Conservation (phyloP, 2,888 invertebrate species). For the Phengaris alcon region DNA sequence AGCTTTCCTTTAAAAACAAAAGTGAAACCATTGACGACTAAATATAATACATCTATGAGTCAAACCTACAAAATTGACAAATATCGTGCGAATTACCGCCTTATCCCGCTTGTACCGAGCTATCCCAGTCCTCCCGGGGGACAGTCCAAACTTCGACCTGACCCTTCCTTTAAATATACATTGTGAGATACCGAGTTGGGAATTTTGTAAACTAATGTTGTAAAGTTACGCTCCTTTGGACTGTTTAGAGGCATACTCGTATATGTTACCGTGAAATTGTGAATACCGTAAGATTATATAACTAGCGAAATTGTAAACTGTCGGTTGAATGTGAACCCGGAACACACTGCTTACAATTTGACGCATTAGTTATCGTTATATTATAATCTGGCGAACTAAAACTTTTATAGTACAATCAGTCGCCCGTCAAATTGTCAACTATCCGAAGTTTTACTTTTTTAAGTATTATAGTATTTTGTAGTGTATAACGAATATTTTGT, state of each 20-base stretch:
- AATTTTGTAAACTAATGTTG: slow-evolving; percentile 34
- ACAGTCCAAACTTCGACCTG: slow-evolving; percentile 71
- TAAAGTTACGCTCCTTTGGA: slow-evolving; percentile 30
- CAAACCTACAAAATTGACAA: slow-evolving; percentile 52
- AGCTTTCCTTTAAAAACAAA: neutral
- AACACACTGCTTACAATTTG: too few relatives aligned
- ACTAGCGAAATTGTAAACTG: too few relatives aligned
- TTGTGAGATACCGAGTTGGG: slow-evolving; percentile 31
- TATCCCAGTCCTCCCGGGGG: slow-evolving; percentile 61
- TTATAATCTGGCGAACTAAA: too few relatives aligned
- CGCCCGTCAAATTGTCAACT: too few relatives aligned
- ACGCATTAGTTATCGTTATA: too few relatives aligned
- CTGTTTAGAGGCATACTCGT: slow-evolving; percentile 2
- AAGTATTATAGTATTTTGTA: too few relatives aligned
- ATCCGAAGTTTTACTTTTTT: too few relatives aligned
- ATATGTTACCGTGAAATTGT: neutral
- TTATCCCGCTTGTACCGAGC: slow-evolving; percentile 62
- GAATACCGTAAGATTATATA: neutral
- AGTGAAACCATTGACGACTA: neutral
- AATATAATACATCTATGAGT: neutral
- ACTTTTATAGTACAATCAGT: too few relatives aligned
- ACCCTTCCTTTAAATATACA: slow-evolving; percentile 57
- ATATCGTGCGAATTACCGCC: slow-evolving; percentile 77
- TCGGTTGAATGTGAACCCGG: too few relatives aligned
- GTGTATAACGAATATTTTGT: too few relatives aligned